These are phyloP conservation scores for Hippoglossus stenolepis DNA, from an alignment of 2,113 vertebrate species.

Conservation along the genomic window DNA sequence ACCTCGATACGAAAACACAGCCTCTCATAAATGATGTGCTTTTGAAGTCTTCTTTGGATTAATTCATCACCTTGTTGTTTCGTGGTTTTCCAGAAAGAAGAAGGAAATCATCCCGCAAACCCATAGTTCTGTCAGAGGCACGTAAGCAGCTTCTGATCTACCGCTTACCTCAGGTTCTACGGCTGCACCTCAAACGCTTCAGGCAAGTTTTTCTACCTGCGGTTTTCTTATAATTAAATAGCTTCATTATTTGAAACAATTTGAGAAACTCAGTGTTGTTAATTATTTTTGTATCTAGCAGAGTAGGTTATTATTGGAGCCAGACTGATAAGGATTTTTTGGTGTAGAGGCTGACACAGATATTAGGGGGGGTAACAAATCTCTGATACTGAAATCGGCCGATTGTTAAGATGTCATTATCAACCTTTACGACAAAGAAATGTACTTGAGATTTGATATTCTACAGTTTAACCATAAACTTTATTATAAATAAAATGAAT, in stretches of 20 bases:
- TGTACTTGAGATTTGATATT: no score
- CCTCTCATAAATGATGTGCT: not conserved
- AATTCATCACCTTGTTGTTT: constrained; percentile 6
- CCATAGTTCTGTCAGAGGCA: constrained; percentile 95
- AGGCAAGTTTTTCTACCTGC: constrained; percentile 83
- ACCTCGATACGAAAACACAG: not conserved
- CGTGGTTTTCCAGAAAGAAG: constrained; percentile 85
- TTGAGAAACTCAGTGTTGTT: not conserved
- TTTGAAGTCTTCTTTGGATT: not conserved
- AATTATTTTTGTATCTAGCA: not conserved
- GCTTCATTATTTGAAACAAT: not conserved
- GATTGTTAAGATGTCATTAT: no score
- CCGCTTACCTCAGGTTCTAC: constrained; percentile 99
- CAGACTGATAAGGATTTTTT: no score
- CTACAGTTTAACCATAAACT: no score
- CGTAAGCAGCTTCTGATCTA: constrained; percentile 99
- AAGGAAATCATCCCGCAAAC: constrained; percentile 95
- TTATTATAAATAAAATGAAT: no score
- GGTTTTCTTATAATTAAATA: not conserved
- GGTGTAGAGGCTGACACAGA: no score
- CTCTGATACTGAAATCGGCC: no score
- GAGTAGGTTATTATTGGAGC: not conserved
- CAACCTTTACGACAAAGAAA: no score
- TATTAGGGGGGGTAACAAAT: no score
- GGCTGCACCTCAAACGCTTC: constrained; percentile 99